Base-by-base conservation (phyloP, 2,888 invertebrate genomes). In the Mimumesa dahlbomi region DNA sequence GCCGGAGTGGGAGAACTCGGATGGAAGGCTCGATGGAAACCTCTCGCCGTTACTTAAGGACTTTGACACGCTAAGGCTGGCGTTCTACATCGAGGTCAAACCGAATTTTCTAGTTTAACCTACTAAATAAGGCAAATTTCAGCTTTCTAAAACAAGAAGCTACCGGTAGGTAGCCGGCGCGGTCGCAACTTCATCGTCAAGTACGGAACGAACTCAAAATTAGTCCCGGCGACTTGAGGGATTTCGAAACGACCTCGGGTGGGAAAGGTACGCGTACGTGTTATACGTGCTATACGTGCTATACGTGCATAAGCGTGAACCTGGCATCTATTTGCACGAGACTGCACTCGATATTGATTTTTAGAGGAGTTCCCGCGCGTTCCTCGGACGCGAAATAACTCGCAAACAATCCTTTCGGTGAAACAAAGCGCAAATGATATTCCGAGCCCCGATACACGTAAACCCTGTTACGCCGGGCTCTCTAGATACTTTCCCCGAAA, bases 51-150 rank as follows among this genome's bases (percentile, higher is more conserved):
- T 63, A 48, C 66, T 62, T 65, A 70, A 79, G 65, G 70, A 76
- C 73, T 70, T 65, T 53, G 62, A 73, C 75, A 65, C 76, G 57
- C 58, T 59, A 52, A 65, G 71, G 56, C 57, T 72, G 63, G 53
- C 75, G 62, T 69, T 73, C 71, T 84, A 87, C 87, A 89, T 88
- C 83, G 88, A 88, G 89, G 89, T 89, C 89, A 87, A 84, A 88
- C 88, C 88, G 82, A 89, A 89, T 89, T 89, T 89, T 88, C 89
- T 89, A 89, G 87, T 89, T 88, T 89, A 89, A 89, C 89, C 89
- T 89, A 89, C 88, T 88, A 85, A 86, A 88, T 86, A 84, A 83
- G 82, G 87, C 85, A 84, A 89, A 89, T 88, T 88, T 87, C 80
- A 89, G 88, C 89, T 89, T 89, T 89, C 89, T 89, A 89, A 88